Evolutionary conservation across 2,888 invertebrate genomes (phyloP).

Genomic region (Dryomyza anilis): DNA sequence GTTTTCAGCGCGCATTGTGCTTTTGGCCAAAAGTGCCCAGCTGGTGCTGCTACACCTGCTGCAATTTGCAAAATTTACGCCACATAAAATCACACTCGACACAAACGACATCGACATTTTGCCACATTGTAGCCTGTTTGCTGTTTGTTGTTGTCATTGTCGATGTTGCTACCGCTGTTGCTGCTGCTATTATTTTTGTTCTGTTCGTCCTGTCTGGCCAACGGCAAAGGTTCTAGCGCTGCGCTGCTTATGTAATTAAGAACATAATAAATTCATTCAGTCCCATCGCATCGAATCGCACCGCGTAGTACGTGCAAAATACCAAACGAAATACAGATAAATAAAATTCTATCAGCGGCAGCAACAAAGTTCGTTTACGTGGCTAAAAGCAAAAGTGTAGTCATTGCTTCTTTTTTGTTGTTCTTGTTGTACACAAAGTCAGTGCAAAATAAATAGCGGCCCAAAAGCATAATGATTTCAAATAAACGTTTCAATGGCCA

Average conservation of each 20-base stretch:
- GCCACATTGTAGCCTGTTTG: too few species aligned
- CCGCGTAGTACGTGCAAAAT: slow-evolving; percentile 35
- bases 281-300: too few species aligned
- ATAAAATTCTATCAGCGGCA: too few species aligned
- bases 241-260: slow-evolving; percentile 56
- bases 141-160: background rate
- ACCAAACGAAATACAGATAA: slow-evolving; percentile 28
- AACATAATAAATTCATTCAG: slow-evolving; percentile 56
- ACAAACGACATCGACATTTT: too few species aligned
- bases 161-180: background rate
- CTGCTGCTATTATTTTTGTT: background rate
- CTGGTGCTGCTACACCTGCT: too few species aligned
- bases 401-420: background rate
- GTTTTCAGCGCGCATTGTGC: slow-evolving; percentile 46
- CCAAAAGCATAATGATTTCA: slow-evolving; percentile 2
- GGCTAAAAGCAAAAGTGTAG: background rate
- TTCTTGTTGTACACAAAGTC: background rate
- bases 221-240: too few species aligned
- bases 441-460: background rate
- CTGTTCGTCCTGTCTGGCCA: slow-evolving; percentile 39
- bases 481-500: slow-evolving; percentile 3
- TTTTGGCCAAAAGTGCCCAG: background rate
- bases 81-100: background rate
- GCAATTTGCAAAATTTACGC: background rate
- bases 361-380: too few species aligned